Evolutionary conservation across 2,888 invertebrate genomes (phyloP).

Genomic region (Microplitis deprimator): DNA sequence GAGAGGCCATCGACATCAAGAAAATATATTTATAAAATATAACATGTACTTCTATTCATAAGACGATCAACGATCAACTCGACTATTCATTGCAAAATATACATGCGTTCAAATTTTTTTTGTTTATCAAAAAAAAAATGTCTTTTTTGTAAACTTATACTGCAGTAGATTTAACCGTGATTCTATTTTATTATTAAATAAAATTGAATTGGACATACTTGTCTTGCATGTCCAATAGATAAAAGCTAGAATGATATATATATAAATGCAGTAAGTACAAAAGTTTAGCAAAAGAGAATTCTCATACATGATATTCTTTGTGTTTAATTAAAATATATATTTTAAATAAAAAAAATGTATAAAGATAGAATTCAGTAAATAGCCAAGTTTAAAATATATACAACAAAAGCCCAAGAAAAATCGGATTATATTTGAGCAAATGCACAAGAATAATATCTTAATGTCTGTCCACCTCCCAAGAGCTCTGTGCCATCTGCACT

Average conservation of each 20-base stretch:
- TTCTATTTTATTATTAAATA: background rate
- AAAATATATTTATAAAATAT: slow-evolving; percentile 19
- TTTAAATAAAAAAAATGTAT: background rate
- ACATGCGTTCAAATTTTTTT: background rate
- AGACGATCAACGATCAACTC: background rate
- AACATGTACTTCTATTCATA: slow-evolving; percentile 18
- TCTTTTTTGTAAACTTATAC: background rate
- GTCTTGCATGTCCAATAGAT: background rate
- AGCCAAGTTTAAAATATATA: background rate
- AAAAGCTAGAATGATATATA: background rate
- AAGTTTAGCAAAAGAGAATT: background rate
- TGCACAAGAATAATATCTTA: slow-evolving; percentile 53
- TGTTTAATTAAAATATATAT: slow-evolving; percentile 2
- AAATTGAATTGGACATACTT: background rate
- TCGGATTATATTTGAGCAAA: slow-evolving; percentile 52
- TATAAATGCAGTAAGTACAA: background rate
- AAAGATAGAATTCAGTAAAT: background rate
- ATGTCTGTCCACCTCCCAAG: slow-evolving; percentile 36
- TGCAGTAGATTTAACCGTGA: background rate
- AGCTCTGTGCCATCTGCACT: slow-evolving; percentile 45
- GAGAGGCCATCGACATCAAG: slow-evolving; percentile 33
- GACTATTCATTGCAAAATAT: background rate
- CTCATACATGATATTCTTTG: slow-evolving; percentile 4
- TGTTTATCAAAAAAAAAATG: background rate
- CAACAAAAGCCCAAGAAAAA: slow-evolving; percentile 32